Evolutionary conservation across 2,797 vertebrate genomes (phyloP), one percentile per base, ranked within the genome.

Genomic region (Onychomys torridus): DNA sequence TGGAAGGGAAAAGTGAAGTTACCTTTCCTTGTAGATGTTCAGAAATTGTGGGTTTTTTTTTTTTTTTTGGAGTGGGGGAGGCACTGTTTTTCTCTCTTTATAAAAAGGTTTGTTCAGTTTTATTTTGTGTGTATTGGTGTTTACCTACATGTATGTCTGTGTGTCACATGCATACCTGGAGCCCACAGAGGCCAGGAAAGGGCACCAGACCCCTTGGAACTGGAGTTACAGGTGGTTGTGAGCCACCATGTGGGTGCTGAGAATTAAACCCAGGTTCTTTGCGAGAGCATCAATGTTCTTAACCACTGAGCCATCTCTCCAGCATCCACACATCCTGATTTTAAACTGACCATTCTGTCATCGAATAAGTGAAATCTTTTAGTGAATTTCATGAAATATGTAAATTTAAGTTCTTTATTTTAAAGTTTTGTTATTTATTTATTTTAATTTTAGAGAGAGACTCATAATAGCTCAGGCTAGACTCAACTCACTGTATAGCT

Each of bases 351-450:
- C 5, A 8, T 89, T 96, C 88, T 77, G 9, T 89, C 29, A 90
- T 96, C 78, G 85, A 71, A 13, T 89, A 87, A 94, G 52, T 96
- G n/a, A 32, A 89, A 65, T 89, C n/a, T 88, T 91, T 59, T 85
- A 71, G 23, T 90, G n/a, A 93, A 85, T 93, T 65, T 88, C 17
- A 87, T 93, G 49, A 95, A 94, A 87, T 55, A 49, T 71, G 16
- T 75, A 87, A 57, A 91, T 57, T 92, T 13, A 78, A 34, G 11
- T 65, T 75, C 46, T 61, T 49, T 49, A 12, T 17, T 85, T 94
- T 91, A 65, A 71, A 19, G 23, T 69, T 61, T 82, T 61, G 17
- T 52, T 49, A 79, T 63, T 91, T 75, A n/a, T 59, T 73, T 63
- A 49, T 55, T 83, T 16, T 81, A 40, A 10, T 69, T 89, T 67